Percentiles rank a stretch among this genome's conserved stretches.
These are phyloP conservation scores for Lutjanus argentimaculatus DNA, from an alignment of 2,797 vertebrate species.

Conservation along the genomic window DNA sequence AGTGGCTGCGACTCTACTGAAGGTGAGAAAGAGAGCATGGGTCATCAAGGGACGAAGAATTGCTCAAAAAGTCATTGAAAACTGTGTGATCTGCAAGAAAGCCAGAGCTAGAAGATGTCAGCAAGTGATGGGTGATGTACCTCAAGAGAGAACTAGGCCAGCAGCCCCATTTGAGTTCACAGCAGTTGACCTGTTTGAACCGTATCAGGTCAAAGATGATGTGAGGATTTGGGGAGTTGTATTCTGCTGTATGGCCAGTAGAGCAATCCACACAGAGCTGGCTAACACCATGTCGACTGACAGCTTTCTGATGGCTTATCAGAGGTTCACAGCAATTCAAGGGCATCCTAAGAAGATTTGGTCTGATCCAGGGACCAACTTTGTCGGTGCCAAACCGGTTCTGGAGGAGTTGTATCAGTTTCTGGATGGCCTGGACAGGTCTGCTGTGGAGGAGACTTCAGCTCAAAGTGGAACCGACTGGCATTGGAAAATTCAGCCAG, in stretches of 20 bases:
- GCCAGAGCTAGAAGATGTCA: background rate
- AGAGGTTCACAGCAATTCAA: background rate
- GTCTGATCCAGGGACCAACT: background rate
- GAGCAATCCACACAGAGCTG: background rate
- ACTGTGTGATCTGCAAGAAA: background rate
- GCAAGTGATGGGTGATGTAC: background rate
- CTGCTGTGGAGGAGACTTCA: background rate
- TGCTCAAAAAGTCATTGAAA: no score
- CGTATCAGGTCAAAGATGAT: background rate
- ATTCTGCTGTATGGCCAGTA: background rate
- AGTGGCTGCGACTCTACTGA: background rate
- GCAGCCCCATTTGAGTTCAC: background rate
- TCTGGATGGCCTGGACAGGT: background rate
- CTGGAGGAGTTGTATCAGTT: background rate
- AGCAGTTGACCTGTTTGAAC: background rate
- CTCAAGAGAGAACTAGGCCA: background rate
- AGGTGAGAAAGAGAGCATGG: background rate
- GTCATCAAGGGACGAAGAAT: background rate
- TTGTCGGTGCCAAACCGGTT: background rate
- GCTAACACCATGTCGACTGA: background rate
- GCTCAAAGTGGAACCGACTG: background rate
- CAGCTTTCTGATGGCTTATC: background rate
- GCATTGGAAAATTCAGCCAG: background rate
- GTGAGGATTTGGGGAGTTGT: background rate
- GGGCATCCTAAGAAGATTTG: background rate